Percentiles rank a stretch among this genome's conserved stretches.
Conservation (phyloP, 2,888 invertebrate species). For the Theodoxus fluviatilis region DNA sequence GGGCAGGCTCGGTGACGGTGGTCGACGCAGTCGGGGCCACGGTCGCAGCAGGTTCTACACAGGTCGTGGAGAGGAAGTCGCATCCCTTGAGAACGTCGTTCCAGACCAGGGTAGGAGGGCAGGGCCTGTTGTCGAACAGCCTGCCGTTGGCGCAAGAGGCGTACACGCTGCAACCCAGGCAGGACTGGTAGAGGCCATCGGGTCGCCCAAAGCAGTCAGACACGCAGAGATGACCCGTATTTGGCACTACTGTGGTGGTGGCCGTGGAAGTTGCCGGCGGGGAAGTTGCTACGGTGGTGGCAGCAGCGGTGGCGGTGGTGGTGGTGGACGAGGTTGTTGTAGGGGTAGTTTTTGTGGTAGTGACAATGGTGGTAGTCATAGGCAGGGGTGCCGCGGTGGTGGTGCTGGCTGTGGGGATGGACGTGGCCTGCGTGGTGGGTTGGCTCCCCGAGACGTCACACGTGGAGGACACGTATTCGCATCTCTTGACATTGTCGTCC, state of each 20-base stretch:
- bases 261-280: background rate
- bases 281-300: too few relatives aligned
- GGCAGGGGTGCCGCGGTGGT: too few relatives aligned
- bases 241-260: background rate
- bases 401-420: constrained; percentile 5
- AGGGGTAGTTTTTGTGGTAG: too few relatives aligned
- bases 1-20: too few relatives aligned
- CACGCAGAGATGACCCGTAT: too few relatives aligned
- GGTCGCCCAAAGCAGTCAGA: background rate
- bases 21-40: background rate
- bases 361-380: too few relatives aligned
- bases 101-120: background rate
- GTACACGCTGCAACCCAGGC: background rate
- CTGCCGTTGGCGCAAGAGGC: background rate
- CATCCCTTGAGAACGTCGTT: background rate
- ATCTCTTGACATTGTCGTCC: constrained; percentile 33
- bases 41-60: background rate
- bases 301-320: constrained; percentile 1
- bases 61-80: background rate
- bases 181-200: constrained; percentile 1
- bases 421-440: background rate
- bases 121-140: background rate
- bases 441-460: constrained; percentile 26
- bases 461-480: constrained; percentile 29
- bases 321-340: background rate